Conservation (phyloP, 2,888 invertebrate genomes). For the Chesias legatella region DNA sequence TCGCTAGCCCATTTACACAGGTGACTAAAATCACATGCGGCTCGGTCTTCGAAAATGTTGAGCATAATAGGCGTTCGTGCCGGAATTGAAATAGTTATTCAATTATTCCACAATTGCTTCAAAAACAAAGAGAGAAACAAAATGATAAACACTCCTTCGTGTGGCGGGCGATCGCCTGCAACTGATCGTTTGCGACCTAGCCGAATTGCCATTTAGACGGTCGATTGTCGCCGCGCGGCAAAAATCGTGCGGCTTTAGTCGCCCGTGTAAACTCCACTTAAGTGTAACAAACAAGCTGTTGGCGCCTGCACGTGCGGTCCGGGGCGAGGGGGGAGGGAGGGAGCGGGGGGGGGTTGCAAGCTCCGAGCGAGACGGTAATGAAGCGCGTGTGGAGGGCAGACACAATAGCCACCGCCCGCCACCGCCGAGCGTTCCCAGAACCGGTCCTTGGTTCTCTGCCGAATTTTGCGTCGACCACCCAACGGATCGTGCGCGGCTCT, state of each 20-base stretch:
- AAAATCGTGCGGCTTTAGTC: slow-evolving; percentile 36
- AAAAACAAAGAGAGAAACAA: no score
- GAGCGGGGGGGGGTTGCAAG: slow-evolving; percentile 29
- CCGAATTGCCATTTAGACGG: slow-evolving; percentile 27
- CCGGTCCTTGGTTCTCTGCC: slow-evolving; percentile 70
- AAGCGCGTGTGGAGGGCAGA: slow-evolving; percentile 70
- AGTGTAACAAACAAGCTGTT: slow-evolving; percentile 42
- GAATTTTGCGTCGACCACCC: slow-evolving; percentile 78
- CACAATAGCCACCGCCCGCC: slow-evolving; percentile 71
- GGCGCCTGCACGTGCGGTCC: slow-evolving; percentile 37
- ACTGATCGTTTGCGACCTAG: slow-evolving; percentile 25
- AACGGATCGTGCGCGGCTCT: slow-evolving; percentile 54
- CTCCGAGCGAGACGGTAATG: slow-evolving; percentile 48
- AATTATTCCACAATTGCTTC: no score
- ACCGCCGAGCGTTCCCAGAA: slow-evolving; percentile 68
- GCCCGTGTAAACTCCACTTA: slow-evolving; percentile 37
- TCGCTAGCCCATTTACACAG: no score
- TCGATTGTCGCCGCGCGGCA: slow-evolving; percentile 31
- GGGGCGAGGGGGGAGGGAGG: slow-evolving; percentile 29
- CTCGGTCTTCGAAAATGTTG: no score
- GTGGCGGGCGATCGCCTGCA: slow-evolving; percentile 17
- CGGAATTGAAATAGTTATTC: no score
- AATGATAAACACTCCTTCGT: no score
- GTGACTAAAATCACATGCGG: no score
- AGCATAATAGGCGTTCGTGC: no score